These are phyloP conservation scores for Dioctria linearis DNA, from an alignment of 2,888 invertebrate species.

Conservation along the genomic window DNA sequence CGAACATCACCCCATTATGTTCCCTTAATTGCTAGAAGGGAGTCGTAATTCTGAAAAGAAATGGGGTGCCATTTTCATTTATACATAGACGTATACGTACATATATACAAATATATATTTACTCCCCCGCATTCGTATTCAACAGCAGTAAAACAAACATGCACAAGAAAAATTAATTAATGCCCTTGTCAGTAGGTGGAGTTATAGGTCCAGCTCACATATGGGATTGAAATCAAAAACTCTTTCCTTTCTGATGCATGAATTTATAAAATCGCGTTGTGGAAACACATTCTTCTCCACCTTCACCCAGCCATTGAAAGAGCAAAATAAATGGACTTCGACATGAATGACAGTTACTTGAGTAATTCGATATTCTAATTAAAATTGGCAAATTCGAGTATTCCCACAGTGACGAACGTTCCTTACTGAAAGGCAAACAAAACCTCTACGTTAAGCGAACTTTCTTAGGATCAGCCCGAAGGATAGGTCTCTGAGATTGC, in stretches of 20 bases:
- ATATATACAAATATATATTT: background rate
- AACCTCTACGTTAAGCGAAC: background rate
- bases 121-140: constrained; percentile 35
- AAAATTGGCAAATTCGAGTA: constrained; percentile 52
- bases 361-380: constrained; percentile 55
- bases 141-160: constrained; percentile 35
- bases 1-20: constrained; percentile 53
- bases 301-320: background rate
- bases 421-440: constrained; percentile 12
- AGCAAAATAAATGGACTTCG: background rate
- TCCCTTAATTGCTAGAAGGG: constrained; percentile 48
- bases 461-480: constrained; percentile 10
- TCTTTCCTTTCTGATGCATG: background rate
- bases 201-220: background rate
- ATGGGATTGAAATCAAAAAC: background rate
- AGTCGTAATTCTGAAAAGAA: constrained; percentile 1
- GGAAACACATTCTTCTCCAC: background rate
- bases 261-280: background rate
- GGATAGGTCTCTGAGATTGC: background rate
- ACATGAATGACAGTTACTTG: background rate
- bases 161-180: constrained; percentile 46
- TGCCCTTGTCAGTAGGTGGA: constrained; percentile 7
- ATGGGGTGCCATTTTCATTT: constrained; percentile 17
- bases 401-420: background rate
- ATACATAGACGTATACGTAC: too few relatives aligned